Base-by-base conservation (phyloP, 2,113 vertebrate species). In the Vulpes ferrilata region DNA sequence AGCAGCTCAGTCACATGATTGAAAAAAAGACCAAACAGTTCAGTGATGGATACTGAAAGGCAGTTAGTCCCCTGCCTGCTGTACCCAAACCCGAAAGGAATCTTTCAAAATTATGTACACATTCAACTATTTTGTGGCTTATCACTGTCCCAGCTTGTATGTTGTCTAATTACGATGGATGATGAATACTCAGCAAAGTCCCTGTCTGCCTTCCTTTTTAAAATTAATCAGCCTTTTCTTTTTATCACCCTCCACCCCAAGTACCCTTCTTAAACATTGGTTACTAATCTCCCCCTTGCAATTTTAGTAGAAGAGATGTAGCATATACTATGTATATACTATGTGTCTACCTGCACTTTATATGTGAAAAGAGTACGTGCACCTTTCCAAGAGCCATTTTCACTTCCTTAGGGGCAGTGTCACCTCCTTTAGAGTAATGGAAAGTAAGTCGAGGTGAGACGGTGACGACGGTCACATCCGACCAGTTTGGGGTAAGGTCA, bases 121-220 rank as follows among this genome's bases (percentile, higher is more conserved):
- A 3, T 32, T 43, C 51, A 11, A 1, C 79, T 53, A 0, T n/a
- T 23, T 2, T 2, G 7, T 12, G 19, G 17, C n/a, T 78, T 27
- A 16, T 43, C 11, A 0, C 0, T 11, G 84, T 23, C 7, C 38
- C 30, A 78, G 48, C 65, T 20, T 16, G 30, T 11, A 1, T 12
- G 12, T 6, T 5, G 1, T 11, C n/a, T 30, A 22, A 17, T 27
- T 10, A 60, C 4, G 2, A 10, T 30, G 35, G 12, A 12, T 3
- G 3, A 32, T 7, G 62, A 55, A 17, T 15, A 25, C 55, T 35
- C 15, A 0, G 6, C 43, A 43, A 43, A 43, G 43, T 65, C 55
- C 9, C 35, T 53, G 4, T 7, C 67, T 27, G 3, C 15, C 23
- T 23, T 64, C 20, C 27, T 86, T 81, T 85, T 57, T 30, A 22